Evolutionary conservation across 2,113 vertebrate species (phyloP), one percentile per base, ranked within the genome.

Genomic region (Sphaerodactylus townsendi): DNA sequence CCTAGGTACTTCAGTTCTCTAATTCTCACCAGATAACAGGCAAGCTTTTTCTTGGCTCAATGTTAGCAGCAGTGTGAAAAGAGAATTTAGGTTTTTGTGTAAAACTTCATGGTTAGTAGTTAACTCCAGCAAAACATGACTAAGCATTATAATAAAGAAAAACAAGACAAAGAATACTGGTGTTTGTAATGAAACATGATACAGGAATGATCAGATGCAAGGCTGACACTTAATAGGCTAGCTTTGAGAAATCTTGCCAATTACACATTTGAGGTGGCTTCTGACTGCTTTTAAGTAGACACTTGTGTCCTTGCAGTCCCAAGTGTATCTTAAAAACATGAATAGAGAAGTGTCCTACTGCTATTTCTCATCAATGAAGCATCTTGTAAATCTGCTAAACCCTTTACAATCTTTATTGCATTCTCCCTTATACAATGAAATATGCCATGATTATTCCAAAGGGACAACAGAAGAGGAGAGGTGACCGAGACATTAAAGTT

Each of bases 101-200:
- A 77, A 90, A 75, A 0, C 0, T 33, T 37, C 44, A 85, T 39
- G 64, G 59, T 87, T 89, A 81, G 48, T 83, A 78, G 23, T 15
- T 76, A 82, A 73, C 86, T 81, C 62, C 64, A 79, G 82, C 86
- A 76, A 23, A 62, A 71, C 21, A 15, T 37, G 44, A 35, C 19
- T 21, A 35, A 46, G 79, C 82, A 41, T 62, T 37, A 28, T 62
- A 77, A 39, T 25, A 37, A 39, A 23, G 14, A 33, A 37, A 70
- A 79, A 41, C 64, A 80, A 37, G 35, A 21, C 46, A 53, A 50
- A n/a, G 50, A 1, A 28, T 28, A 13, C 21, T 15, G 25, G 33
- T 28, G 69, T 69, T 80, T 50, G 33, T 17, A 80, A 80, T 69
- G 28, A 50, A 44, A 33, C n/a, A 23, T 14, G 25, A 28, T 53